A percentile compares a stretch with the other conserved stretches of the same genome.
Evolutionary conservation across 1,140 invertebrate genomes (phyloP).

Genomic region (Anoplolepis gracilipes): DNA sequence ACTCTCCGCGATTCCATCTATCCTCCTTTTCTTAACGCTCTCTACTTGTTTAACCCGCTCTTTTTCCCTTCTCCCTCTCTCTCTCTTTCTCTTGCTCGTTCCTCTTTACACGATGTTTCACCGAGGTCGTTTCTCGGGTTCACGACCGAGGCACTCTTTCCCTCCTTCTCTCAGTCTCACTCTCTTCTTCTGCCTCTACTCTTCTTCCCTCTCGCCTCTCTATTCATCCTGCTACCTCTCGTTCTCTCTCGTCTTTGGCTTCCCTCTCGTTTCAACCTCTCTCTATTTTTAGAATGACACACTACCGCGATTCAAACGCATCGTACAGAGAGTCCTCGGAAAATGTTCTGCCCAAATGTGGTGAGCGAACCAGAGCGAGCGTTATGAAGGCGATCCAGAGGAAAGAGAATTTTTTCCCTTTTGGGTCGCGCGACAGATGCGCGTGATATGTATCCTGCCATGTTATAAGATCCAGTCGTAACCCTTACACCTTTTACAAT

Average conservation of each 20-base stretch:
- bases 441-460: background rate
- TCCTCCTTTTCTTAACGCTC: slow-evolving; percentile 19
- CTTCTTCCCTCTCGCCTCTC: background rate
- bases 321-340: slow-evolving; percentile 55
- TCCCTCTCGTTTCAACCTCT: slow-evolving; percentile 76
- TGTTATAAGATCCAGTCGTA: slow-evolving; percentile 11
- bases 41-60: slow-evolving; percentile 40
- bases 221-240: slow-evolving; percentile 33
- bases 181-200: background rate
- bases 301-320: slow-evolving; percentile 82
- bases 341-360: slow-evolving; percentile 78
- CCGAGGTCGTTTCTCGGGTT: slow-evolving; percentile 79
- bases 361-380: slow-evolving; percentile 66
- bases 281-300: slow-evolving; percentile 85
- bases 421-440: slow-evolving; percentile 30
- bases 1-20: background rate
- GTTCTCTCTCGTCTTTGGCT: slow-evolving; percentile 35
- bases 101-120: slow-evolving; percentile 64
- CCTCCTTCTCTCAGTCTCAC: slow-evolving; percentile 13
- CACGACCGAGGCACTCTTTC: slow-evolving; percentile 76
- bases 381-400: slow-evolving; percentile 6
- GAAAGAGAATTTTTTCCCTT: slow-evolving; percentile 11
- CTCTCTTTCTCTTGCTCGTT: slow-evolving; percentile 18
- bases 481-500: too few species aligned
- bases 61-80: slow-evolving; percentile 16